Evolutionary conservation across 1,140 invertebrate genomes (phyloP), one percentile per base, ranked within the genome.

Genomic region (Drosophila truncata): DNA sequence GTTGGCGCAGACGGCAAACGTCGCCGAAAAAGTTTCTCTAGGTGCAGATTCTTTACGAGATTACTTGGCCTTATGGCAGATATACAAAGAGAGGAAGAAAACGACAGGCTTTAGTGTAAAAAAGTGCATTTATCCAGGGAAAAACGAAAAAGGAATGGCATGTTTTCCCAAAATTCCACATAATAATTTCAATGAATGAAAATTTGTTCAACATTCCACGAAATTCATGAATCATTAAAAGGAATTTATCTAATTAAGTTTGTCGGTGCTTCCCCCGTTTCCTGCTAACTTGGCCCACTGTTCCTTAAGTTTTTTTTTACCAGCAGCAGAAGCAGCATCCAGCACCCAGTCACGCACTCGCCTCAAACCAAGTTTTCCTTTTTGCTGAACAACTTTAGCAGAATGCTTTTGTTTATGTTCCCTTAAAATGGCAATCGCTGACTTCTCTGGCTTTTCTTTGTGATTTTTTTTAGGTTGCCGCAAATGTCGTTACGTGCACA

Each of bases 401-500:
- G 58, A 78, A 78, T 67, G 74, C 74, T 42, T 78, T 78, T 87
- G 83, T 87, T 87, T 87, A 87, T 87, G 84, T 80, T 83, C 80
- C 47, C 70, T 63, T 70, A 84, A 87, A 87, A 87, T 87, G 83
- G 83, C 83, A 87, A 88, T 87, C 73, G 84, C 64, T 86, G 79
- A 71, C 79, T 77, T 75, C 54, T 75, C 27, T 55, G 67, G 77
- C 69, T 58, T 72, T 59, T 71, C 52, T 59, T 71, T 49, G 66
- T 58, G 18, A 42, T 33, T 42, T 29, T 31, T 33, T 54, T 14
- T 65, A 47, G 49, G 69, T 72, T 82, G 82, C 83, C 60, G 78
- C 83, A 87, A 87, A 83, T 88, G 83, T 88, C 77, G 84, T 87
- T 87, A 87, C 84, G 84, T 87, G 84, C 84, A 87, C 84, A 87